phyloP scores from a whole-genome alignment of 2,888 invertebrate species.

The Cremastinae sp. region DNA sequence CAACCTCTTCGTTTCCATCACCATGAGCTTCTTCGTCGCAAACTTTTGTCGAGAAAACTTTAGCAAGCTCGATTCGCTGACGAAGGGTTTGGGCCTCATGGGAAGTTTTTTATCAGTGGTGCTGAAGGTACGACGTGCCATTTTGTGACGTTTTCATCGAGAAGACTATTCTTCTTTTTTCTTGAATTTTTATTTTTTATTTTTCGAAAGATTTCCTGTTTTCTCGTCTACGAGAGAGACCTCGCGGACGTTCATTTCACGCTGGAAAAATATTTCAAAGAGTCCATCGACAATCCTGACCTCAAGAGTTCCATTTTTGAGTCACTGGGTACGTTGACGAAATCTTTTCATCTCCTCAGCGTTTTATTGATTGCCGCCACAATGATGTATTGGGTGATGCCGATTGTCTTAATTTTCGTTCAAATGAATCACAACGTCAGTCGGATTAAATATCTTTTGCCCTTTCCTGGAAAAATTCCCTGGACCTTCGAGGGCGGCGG shows the following conservation, averaged over 20 bases:
- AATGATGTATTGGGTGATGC: conserved; percentile 43
- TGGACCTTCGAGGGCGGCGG: conserved; percentile 51
- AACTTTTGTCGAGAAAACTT: conserved; percentile 57
- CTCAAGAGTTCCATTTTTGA: conserved; percentile 37
- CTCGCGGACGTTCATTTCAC: conserved; percentile 51
- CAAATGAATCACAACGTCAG: conserved; percentile 34
- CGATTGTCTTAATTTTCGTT: conserved; percentile 38
- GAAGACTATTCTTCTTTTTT: no score
- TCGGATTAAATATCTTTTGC: conserved; percentile 49
- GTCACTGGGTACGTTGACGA: conserved; percentile 40
- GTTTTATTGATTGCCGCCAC: conserved; percentile 45
- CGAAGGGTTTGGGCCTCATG: conserved; percentile 59
- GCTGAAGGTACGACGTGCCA: conserved; percentile 47
- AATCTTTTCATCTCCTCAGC: conserved; percentile 38
- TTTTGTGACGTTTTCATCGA: no score
- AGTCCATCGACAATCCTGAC: conserved; percentile 7
- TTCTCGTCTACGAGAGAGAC: conserved; percentile 46
- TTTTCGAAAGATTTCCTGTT: conserved; percentile 49
- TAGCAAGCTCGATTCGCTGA: conserved; percentile 59
- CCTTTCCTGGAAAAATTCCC: conserved; percentile 57
- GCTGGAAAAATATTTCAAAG: conserved; percentile 49
- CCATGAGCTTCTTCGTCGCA: conserved; percentile 52
- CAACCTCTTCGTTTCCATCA: conserved; percentile 37
- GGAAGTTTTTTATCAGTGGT: conserved; percentile 52
- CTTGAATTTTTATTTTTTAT: not conserved